These are phyloP conservation scores for Ostrea edulis DNA, from an alignment of 1,140 invertebrate species.

Conservation along the genomic window DNA sequence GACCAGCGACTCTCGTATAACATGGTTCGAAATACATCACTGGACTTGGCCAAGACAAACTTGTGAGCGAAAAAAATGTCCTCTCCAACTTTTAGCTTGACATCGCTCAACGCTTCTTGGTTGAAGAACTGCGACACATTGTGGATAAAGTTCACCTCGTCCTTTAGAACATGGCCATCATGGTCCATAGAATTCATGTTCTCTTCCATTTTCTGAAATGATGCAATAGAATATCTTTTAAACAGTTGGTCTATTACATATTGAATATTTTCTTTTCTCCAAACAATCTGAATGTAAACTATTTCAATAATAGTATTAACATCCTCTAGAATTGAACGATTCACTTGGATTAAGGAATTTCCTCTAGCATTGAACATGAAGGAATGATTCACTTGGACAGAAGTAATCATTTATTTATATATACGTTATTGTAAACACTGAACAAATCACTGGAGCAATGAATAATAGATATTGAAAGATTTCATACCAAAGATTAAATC, in stretches of 20 bases:
- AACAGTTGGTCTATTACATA: not conserved
- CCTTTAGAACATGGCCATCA: constrained; percentile 66
- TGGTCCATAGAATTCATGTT: constrained; percentile 21
- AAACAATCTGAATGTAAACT: not conserved
- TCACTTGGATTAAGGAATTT: no score
- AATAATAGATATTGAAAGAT: no score
- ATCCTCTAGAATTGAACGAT: no score
- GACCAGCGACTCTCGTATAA: constrained; percentile 75
- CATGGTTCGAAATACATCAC: constrained; percentile 78
- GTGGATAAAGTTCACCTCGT: constrained; percentile 76
- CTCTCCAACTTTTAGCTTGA: constrained; percentile 74
- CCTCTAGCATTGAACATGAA: no score
- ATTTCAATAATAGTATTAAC: not conserved
- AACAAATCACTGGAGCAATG: no score
- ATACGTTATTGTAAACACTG: no score
- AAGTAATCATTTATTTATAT: no score
- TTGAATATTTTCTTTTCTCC: not conserved
- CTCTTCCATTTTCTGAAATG: constrained; percentile 56
- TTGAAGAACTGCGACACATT: constrained; percentile 77
- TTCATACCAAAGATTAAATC: no score
- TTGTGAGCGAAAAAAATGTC: constrained; percentile 74
- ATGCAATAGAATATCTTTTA: not conserved
- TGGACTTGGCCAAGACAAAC: constrained; percentile 79
- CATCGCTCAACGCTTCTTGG: constrained; percentile 75
- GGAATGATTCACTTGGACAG: no score